These are phyloP conservation scores for Furcula furcula DNA, from an alignment of 2,888 invertebrate genomes.

Conservation along the genomic window DNA sequence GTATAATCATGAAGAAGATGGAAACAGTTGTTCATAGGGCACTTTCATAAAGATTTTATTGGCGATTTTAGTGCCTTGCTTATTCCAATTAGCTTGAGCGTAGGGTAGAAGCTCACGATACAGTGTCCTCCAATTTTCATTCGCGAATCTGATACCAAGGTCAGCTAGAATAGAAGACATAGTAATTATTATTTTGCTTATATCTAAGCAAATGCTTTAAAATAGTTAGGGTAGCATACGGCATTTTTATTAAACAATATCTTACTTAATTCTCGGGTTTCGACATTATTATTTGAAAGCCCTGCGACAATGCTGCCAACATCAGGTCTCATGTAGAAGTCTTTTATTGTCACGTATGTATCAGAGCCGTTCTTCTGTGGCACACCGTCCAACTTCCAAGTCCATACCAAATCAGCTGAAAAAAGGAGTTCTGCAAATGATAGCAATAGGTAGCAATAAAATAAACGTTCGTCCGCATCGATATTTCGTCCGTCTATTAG, in stretches of 20 bases:
- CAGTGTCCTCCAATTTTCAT: constrained; percentile 83
- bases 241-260: too few relatives aligned
- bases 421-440: too few relatives aligned
- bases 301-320: constrained; percentile 83
- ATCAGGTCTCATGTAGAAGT: constrained; percentile 84
- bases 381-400: constrained; percentile 81
- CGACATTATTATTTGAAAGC: constrained; percentile 83
- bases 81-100: constrained; percentile 79
- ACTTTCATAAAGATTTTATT: constrained; percentile 80
- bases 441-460: too few relatives aligned
- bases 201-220: too few relatives aligned
- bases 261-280: constrained; percentile 82
- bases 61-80: constrained; percentile 69
- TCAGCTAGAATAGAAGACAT: constrained; percentile 81
- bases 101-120: constrained; percentile 81
- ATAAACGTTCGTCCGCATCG: too few relatives aligned
- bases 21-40: constrained; percentile 69
- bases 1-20: constrained; percentile 10
- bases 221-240: too few relatives aligned
- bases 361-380: constrained; percentile 78
- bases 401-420: constrained; percentile 81
- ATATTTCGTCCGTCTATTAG: too few relatives aligned
- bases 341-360: constrained; percentile 79
- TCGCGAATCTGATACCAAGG: constrained; percentile 76
- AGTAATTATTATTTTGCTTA: too few relatives aligned